Evolutionary conservation across 2,113 vertebrate species (phyloP).

Genomic region (Prinia subflava): DNA sequence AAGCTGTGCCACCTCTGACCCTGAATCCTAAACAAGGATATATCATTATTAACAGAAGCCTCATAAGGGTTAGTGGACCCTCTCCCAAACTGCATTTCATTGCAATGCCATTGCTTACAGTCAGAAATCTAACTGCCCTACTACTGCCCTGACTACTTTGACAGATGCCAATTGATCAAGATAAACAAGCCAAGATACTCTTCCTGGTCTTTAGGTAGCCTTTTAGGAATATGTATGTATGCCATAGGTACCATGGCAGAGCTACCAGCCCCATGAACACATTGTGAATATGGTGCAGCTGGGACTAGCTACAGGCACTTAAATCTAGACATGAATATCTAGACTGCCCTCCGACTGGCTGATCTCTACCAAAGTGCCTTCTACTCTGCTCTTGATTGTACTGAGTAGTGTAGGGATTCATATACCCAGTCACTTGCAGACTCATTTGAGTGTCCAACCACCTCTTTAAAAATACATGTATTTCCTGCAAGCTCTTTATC

Average conservation of each 20-base stretch:
- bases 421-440: neutral
- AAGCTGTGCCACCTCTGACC: neutral
- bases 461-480: neutral
- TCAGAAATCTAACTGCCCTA: neutral
- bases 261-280: neutral
- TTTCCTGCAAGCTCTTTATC: neutral
- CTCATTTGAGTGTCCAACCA: neutral
- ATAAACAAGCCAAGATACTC: neutral
- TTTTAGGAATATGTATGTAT: neutral
- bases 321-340: neutral
- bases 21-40: neutral
- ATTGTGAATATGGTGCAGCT: neutral
- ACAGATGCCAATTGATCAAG: neutral
- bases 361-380: neutral
- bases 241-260: neutral
- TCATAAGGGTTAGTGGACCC: neutral
- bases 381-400: neutral
- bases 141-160: neutral
- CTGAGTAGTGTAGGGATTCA: neutral
- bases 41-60: neutral
- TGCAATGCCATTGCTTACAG: neutral
- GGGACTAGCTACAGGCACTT: neutral
- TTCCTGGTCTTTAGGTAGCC: neutral
- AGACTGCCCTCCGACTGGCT: neutral
- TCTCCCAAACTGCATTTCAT: neutral